Percentiles rank a stretch among this genome's conserved stretches.
Evolutionary conservation across 2,113 vertebrate genomes (phyloP).

Genomic region (Pomatostomus ruficeps): DNA sequence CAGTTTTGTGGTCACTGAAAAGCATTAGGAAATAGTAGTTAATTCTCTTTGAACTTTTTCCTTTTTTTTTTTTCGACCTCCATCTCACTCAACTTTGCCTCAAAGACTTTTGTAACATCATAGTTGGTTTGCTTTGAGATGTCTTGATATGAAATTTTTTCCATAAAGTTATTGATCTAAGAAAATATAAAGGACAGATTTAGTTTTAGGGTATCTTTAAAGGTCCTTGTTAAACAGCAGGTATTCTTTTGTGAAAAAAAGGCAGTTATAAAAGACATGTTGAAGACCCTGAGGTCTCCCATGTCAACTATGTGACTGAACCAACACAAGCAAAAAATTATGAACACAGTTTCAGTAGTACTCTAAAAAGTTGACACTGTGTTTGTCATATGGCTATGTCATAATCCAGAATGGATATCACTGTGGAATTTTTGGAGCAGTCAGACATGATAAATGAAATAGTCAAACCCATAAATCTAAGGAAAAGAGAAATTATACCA

Average conservation of each 20-base stretch:
- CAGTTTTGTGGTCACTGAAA: no score
- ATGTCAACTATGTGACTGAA: not conserved
- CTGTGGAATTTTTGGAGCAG: not conserved
- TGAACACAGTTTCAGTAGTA: not conserved
- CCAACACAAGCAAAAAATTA: not conserved
- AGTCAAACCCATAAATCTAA: not conserved
- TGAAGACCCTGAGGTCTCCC: not conserved
- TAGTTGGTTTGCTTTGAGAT: not conserved
- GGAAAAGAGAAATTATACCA: not conserved
- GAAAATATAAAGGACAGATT: not conserved
- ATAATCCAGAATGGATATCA: not conserved
- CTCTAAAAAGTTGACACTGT: not conserved
- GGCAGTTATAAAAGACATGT: not conserved
- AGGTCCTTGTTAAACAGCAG: not conserved
- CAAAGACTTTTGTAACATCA: not conserved
- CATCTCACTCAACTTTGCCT: not conserved
- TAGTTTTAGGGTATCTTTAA: not conserved
- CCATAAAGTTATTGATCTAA: not conserved
- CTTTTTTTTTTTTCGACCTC: not conserved
- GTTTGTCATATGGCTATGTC: rapidly evolving
- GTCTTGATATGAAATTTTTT: not conserved
- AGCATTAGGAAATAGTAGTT: not conserved
- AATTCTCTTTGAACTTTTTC: not conserved
- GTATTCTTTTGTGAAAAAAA: not conserved
- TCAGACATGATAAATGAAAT: not conserved